phyloP scores from a whole-genome alignment of 2,888 invertebrate species.

The Myopa tessellatipennis region DNA sequence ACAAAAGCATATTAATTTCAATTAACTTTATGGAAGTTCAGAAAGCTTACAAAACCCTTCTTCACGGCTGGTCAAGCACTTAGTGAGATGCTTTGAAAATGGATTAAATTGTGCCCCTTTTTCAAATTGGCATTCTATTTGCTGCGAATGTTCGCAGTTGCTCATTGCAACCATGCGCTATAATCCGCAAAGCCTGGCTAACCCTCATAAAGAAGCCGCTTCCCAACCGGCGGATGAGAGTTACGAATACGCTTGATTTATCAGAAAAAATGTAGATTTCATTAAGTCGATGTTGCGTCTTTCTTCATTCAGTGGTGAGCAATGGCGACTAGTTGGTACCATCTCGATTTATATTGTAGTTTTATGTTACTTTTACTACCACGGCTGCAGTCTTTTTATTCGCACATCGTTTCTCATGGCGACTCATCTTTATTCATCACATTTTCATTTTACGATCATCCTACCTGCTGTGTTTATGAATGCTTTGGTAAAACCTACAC shows the following conservation, averaged over 20 bases:
- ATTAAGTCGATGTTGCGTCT: not conserved
- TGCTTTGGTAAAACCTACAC: not conserved
- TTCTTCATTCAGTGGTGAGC: not conserved
- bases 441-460: not conserved
- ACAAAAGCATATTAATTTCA: not conserved
- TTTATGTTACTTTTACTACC: not conserved
- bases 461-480: not conserved
- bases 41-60: not conserved
- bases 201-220: not conserved
- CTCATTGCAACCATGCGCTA: not conserved
- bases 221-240: not conserved
- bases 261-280: not conserved
- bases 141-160: not conserved
- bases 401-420: constrained; percentile 2
- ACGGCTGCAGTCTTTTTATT: not conserved
- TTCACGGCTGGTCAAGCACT: too few species aligned
- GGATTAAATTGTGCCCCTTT: too few species aligned
- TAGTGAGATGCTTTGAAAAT: too few species aligned
- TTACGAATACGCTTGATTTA: not conserved
- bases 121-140: too few species aligned
- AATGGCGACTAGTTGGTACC: not conserved
- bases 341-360: not conserved
- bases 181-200: constrained; percentile 5
- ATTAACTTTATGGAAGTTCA: not conserved
- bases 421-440: not conserved